These are phyloP conservation scores for Hylyphantes graminicola DNA, from an alignment of 1,140 invertebrate species.

Conservation along the genomic window DNA sequence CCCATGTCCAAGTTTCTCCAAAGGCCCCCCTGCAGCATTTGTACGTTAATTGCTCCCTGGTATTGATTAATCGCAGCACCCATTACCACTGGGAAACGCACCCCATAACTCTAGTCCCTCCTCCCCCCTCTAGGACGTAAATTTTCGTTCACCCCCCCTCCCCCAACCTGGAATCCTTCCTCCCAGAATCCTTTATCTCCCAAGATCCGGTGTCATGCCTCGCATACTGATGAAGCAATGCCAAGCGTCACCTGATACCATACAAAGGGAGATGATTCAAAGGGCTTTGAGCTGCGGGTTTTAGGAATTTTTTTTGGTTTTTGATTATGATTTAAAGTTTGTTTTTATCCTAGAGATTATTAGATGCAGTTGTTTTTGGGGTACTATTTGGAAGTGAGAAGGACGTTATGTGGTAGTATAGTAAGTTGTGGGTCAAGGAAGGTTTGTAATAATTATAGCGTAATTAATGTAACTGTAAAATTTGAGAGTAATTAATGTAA, in stretches of 20 bases:
- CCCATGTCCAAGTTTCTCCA: constrained; percentile 11
- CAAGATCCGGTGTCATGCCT: constrained; percentile 51
- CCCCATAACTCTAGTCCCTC: constrained; percentile 44
- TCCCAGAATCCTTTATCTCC: constrained; percentile 51
- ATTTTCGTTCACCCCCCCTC: constrained; percentile 18
- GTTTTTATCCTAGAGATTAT: too few species aligned
- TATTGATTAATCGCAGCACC: constrained; percentile 58
- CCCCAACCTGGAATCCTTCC: constrained; percentile 20
- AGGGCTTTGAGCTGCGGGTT: background rate
- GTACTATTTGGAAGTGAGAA: too few species aligned
- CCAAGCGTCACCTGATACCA: constrained; percentile 43
- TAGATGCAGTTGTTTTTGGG: too few species aligned
- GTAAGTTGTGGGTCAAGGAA: too few species aligned
- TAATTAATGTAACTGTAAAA: too few species aligned
- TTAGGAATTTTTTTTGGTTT: too few species aligned
- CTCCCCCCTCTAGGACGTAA: constrained; percentile 39
- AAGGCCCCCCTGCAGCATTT: constrained; percentile 40
- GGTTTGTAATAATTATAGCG: too few species aligned
- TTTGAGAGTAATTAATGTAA: too few species aligned
- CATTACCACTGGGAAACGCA: constrained; percentile 55
- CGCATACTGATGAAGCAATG: constrained; percentile 53
- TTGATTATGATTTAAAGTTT: too few species aligned
- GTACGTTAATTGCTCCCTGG: constrained; percentile 49
- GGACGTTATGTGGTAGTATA: too few species aligned
- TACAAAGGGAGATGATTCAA: constrained; percentile 52